Conservation (phyloP, 2,888 invertebrate genomes). For the Eugnorisma glareosa region DNA sequence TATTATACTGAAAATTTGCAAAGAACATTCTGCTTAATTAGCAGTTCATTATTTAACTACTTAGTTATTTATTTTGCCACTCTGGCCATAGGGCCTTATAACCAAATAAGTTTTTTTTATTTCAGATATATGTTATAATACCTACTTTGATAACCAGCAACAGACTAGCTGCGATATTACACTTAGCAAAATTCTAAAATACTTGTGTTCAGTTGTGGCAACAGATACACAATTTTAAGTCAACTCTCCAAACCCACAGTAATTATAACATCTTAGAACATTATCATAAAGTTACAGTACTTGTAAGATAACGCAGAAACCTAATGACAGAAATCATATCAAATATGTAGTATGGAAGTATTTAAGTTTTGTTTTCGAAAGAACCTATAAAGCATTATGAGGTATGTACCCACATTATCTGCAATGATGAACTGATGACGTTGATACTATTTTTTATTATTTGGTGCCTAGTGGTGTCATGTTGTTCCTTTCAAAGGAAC, state of each 20-base stretch:
- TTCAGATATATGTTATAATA: slow-evolving; percentile 56
- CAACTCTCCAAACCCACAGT: neutral
- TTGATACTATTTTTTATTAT: slow-evolving; percentile 12
- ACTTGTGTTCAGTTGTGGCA: slow-evolving; percentile 1
- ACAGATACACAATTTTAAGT: slow-evolving; percentile 6
- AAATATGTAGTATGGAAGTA: slow-evolving; percentile 29
- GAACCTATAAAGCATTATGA: slow-evolving; percentile 20
- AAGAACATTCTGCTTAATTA: slow-evolving; percentile 28
- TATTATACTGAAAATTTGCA: neutral
- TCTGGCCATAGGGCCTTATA: slow-evolving; percentile 58
- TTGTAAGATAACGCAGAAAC: neutral
- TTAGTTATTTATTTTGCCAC: slow-evolving; percentile 1
- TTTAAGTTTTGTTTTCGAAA: slow-evolving; percentile 15
- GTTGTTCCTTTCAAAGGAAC: slow-evolving; percentile 45
- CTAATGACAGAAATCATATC: neutral
- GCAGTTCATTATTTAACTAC: neutral
- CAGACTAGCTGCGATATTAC: slow-evolving; percentile 31
- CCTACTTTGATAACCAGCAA: slow-evolving; percentile 26
- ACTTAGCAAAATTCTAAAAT: slow-evolving; percentile 5
- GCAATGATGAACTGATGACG: slow-evolving; percentile 13
- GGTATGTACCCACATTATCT: slow-evolving; percentile 54
- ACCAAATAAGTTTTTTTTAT: slow-evolving; percentile 57
- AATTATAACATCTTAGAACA: slow-evolving; percentile 5
- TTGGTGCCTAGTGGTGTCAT: slow-evolving; percentile 8
- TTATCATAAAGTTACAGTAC: neutral